Evolutionary conservation across 2,888 invertebrate genomes (phyloP).

Genomic region (Dugesia japonica): DNA sequence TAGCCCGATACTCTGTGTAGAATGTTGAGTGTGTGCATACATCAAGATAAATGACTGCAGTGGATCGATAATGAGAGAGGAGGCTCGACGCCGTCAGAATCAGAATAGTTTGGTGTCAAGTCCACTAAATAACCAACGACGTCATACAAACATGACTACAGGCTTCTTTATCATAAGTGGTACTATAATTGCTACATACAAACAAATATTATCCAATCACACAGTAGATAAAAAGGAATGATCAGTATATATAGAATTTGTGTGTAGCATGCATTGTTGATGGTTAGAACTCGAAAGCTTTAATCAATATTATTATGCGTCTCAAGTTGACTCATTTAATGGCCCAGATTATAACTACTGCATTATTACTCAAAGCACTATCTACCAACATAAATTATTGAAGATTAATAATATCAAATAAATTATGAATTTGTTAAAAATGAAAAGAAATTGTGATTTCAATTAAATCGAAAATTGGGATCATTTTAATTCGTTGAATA

Average conservation of each 20-base stretch:
- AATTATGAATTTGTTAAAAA: no score
- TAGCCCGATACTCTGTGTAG: not conserved
- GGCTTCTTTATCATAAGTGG: not conserved
- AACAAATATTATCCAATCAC: not conserved
- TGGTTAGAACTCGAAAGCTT: conserved; percentile 9
- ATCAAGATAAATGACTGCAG: conserved; percentile 14
- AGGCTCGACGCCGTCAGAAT: conserved; percentile 11
- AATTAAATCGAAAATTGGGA: no score
- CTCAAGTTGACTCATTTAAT: not conserved
- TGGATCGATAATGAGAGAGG: conserved; percentile 15
- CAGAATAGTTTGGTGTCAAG: not conserved
- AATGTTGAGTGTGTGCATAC: conserved; percentile 3
- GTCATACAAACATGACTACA: conserved; percentile 15
- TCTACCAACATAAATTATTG: no score
- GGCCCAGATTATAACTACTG: no score
- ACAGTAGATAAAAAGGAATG: not conserved
- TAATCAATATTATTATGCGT: not conserved
- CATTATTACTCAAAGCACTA: no score
- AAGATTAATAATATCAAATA: no score
- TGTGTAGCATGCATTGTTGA: conserved; percentile 15
- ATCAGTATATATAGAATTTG: not conserved
- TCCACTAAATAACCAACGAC: not conserved
- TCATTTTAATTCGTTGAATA: no score
- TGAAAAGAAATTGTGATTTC: no score
- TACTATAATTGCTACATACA: conserved; percentile 16